phyloP scores from a whole-genome alignment of 2,888 invertebrate genomes.

The Macaria liturata region DNA sequence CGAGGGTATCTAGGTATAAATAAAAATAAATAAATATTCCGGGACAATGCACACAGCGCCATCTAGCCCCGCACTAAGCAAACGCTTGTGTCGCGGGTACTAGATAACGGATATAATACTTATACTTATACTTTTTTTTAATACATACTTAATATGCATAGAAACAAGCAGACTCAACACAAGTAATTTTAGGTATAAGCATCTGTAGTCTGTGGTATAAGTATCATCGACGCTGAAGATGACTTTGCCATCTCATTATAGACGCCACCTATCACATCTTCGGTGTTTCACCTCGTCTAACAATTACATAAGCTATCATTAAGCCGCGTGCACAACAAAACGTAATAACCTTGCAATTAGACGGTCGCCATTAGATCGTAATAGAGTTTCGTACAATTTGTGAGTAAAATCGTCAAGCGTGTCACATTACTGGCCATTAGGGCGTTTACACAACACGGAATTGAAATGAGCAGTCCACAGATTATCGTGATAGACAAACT shows the following conservation, averaged over 20 bases:
- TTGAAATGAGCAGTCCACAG: constrained; percentile 81
- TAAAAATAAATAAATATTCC: no score
- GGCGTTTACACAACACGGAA: constrained; percentile 82
- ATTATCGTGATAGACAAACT: constrained; percentile 81
- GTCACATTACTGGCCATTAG: constrained; percentile 83
- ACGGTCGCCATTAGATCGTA: constrained; percentile 80
- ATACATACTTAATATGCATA: no score
- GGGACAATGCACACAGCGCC: no score
- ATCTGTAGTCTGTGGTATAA: background rate
- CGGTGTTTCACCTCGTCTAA: constrained; percentile 79
- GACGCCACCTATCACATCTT: constrained; percentile 78
- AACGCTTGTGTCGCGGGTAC: no score
- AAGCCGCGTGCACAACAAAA: constrained; percentile 76
- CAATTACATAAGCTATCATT: constrained; percentile 78
- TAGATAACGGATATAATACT: no score
- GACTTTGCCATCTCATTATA: no score
- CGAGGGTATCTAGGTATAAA: no score
- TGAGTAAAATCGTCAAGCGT: constrained; percentile 84
- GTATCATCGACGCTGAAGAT: background rate
- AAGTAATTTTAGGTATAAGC: no score
- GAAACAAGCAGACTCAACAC: no score
- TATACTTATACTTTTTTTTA: no score
- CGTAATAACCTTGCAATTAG: constrained; percentile 82
- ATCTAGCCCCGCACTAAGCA: no score
- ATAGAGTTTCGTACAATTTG: constrained; percentile 83